phyloP scores from a whole-genome alignment of 2,797 vertebrate species.

The Eupleurogrammus muticus region DNA sequence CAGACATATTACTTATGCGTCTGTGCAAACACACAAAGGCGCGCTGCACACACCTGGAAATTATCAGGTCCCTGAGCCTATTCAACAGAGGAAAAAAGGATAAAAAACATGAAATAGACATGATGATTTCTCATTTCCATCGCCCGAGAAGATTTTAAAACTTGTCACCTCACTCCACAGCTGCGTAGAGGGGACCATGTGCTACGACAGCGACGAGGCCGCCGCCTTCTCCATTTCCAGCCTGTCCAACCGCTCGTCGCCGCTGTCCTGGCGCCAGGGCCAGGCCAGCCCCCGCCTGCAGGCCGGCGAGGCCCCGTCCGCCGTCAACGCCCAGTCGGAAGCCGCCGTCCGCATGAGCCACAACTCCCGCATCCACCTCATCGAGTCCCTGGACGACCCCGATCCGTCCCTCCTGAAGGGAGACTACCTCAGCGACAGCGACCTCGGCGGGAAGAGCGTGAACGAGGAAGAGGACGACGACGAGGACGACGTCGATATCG shows the following conservation, averaged over 20 bases:
- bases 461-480: slow-evolving; percentile 64
- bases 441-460: slow-evolving; percentile 86
- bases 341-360: slow-evolving; percentile 90
- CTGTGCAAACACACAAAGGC: not conserved
- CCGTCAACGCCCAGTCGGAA: slow-evolving; percentile 82
- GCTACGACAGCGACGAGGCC: slow-evolving; percentile 95
- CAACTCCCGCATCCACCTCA: slow-evolving; percentile 90
- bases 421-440: slow-evolving; percentile 90
- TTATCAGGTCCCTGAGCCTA: slow-evolving; percentile 40
- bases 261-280: slow-evolving; percentile 94
- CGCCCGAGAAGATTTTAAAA: not conserved
- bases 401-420: slow-evolving; percentile 91
- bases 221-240: slow-evolving; percentile 92
- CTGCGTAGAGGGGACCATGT: slow-evolving; percentile 88
- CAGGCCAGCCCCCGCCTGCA: slow-evolving; percentile 95
- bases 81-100: slow-evolving; percentile 7
- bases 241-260: slow-evolving; percentile 94
- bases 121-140: not conserved
- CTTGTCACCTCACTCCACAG: slow-evolving; percentile 64
- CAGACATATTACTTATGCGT: not conserved
- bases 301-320: slow-evolving; percentile 92
- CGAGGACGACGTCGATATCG: slow-evolving; percentile 86
- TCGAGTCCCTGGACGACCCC: slow-evolving; percentile 88
- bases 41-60: slow-evolving; percentile 30
- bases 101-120: too few species aligned